phyloP scores from a whole-genome alignment of 1,140 invertebrate species.

The Halictus rubicundus region DNA sequence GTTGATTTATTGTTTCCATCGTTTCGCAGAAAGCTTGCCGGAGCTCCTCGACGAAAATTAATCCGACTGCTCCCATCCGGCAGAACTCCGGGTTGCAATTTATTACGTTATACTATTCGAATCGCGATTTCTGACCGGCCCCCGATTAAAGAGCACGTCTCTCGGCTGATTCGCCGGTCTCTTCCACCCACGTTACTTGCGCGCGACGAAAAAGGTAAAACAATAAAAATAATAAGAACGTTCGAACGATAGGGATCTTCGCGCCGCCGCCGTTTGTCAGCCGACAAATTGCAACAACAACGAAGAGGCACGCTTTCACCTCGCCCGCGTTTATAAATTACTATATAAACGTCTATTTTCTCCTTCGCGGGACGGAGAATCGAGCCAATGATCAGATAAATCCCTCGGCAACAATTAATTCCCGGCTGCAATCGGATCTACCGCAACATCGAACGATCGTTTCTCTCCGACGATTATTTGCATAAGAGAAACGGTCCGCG shows the following conservation, averaged over 20 bases:
- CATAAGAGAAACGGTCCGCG: constrained; percentile 37
- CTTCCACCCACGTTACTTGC: neutral
- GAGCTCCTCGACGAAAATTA: neutral
- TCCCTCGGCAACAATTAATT: constrained; percentile 28
- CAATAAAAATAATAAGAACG: neutral
- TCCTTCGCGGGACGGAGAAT: neutral
- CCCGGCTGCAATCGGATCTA: constrained; percentile 7
- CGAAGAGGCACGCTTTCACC: constrained; percentile 19
- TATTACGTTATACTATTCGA: neutral
- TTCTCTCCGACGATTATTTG: constrained; percentile 14
- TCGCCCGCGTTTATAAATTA: neutral
- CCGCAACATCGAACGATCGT: neutral
- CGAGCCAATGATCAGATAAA: constrained; percentile 19
- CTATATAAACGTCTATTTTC: constrained; percentile 18
- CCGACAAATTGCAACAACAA: neutral
- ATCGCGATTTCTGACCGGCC: neutral
- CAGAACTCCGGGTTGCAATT: neutral
- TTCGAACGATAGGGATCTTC: neutral
- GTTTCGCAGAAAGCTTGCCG: neutral
- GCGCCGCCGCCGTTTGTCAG: constrained; percentile 1
- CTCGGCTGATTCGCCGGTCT: neutral
- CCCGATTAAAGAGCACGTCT: neutral
- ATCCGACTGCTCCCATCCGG: neutral
- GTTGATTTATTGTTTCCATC: constrained; percentile 20
- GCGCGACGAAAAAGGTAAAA: too few relatives aligned